Conservation (phyloP, 2,113 vertebrate genomes). For the Cromileptes altivelis region DNA sequence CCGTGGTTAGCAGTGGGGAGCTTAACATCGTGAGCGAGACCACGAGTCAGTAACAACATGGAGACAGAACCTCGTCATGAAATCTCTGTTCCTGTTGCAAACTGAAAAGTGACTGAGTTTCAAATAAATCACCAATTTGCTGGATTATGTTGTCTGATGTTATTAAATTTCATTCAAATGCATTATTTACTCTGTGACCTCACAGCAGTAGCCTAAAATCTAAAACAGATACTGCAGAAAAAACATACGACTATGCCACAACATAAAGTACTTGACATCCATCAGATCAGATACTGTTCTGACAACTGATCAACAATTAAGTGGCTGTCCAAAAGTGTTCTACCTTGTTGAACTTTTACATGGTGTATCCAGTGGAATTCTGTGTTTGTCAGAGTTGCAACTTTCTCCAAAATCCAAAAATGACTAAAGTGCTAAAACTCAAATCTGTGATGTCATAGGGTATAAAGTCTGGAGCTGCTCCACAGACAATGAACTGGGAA, state of each 20-base stretch:
- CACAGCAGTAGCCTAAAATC: neutral
- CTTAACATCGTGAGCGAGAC: conserved; percentile 10
- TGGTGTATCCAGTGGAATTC: too few species aligned
- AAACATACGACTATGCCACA: neutral
- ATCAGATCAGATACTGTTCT: neutral
- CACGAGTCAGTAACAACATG: neutral
- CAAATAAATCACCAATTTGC: conserved; percentile 56
- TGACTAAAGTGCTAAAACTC: too few species aligned
- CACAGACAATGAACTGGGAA: too few species aligned
- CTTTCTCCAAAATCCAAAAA: too few species aligned
- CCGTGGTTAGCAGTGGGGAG: conserved; percentile 65
- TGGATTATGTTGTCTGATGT: conserved; percentile 27
- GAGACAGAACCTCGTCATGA: conserved; percentile 9
- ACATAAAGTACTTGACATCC: neutral
- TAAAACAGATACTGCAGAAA: neutral
- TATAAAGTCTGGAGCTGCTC: too few species aligned
- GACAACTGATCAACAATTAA: neutral
- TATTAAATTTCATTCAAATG: neutral
- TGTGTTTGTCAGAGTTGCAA: too few species aligned
- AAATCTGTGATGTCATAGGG: too few species aligned
- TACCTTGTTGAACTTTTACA: neutral
- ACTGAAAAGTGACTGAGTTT: conserved; percentile 21
- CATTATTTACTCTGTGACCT: neutral
- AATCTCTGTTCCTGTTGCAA: neutral
- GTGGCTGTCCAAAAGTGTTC: neutral